Evolutionary conservation across 2,113 vertebrate species (phyloP), one percentile per base, ranked within the genome.

Genomic region (Marcusenius ussheri): DNA sequence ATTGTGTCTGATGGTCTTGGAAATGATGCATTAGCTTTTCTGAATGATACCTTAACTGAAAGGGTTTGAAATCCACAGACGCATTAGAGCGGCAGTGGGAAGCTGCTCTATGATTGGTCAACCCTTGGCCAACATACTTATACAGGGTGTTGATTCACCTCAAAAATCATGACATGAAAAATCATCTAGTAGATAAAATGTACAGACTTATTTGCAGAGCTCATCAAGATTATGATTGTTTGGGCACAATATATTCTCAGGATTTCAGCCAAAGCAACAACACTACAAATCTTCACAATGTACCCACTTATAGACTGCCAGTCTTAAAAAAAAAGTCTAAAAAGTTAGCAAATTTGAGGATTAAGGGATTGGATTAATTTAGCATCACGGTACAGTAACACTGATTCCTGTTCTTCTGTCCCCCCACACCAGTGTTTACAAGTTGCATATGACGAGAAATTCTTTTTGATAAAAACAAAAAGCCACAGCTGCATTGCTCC

Each of bases 31-130:
- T 89, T 74, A 90, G 91, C 94, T 96, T 95, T 95, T 95, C 93
- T 93, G 91, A 95, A 94, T 90, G 89, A 91, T 94, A 93, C 93
- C 93, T 94, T 94, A 94, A 95, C 95, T 96, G 93, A 93, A 94
- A 35, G 35, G 91, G 90, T 39, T 5, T 90, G 92, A 90, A 91
- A 80, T 80, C 15, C 89, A 87, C 56, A 39, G 70, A 80, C 49
- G 70, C 88, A 85, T 58, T 50, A 51, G 45, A 27, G 62, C 1
- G 10, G 62, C 21, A 74, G n/a, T 3, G 58, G 74, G 31, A 80
- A 42, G 74, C 35, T 39, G 35, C 15, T 15, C 35, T 19, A 27
- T 46, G 46, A 39, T 42, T 80, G 31, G 15, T 42, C 35, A 80
- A 80, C 74, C 17, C 39, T 19, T 77, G 13, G 15, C 15, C 46